Evolutionary conservation across 2,888 invertebrate species (phyloP).

Genomic region (Lasioglossum zephyrum): DNA sequence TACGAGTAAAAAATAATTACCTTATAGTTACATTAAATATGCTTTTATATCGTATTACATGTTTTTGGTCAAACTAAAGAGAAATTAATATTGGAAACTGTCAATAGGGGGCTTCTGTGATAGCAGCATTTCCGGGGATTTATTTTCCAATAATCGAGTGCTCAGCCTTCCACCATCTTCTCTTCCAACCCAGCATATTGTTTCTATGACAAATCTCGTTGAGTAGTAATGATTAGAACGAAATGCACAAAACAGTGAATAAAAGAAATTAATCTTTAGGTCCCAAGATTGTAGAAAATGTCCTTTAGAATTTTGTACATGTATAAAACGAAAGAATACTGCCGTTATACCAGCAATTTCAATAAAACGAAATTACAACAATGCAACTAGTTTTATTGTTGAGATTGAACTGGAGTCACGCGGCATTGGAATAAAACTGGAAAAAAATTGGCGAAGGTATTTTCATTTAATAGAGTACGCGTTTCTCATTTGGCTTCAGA

Average conservation of each 20-base stretch:
- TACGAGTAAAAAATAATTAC: background rate
- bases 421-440: background rate
- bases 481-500: background rate
- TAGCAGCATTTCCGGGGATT: background rate
- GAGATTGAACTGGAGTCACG: background rate
- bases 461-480: background rate
- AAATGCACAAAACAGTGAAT: background rate
- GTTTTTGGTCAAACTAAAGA: too few species aligned
- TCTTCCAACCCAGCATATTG: background rate
- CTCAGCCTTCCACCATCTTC: background rate
- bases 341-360: background rate
- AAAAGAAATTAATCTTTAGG: background rate
- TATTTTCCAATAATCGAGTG: conserved; percentile 5
- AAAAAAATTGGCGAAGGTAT: background rate
- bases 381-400: background rate
- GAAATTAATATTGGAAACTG: background rate
- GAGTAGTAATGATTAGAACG: background rate
- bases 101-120: background rate
- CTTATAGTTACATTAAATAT: background rate
- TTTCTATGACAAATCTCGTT: background rate
- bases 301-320: background rate
- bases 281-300: background rate
- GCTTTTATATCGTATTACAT: background rate
- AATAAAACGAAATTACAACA: background rate
- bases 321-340: background rate